Evolutionary conservation across 1,140 invertebrate species (phyloP), one percentile per base, ranked within the genome.

Genomic region (Heterodera schachtii): DNA sequence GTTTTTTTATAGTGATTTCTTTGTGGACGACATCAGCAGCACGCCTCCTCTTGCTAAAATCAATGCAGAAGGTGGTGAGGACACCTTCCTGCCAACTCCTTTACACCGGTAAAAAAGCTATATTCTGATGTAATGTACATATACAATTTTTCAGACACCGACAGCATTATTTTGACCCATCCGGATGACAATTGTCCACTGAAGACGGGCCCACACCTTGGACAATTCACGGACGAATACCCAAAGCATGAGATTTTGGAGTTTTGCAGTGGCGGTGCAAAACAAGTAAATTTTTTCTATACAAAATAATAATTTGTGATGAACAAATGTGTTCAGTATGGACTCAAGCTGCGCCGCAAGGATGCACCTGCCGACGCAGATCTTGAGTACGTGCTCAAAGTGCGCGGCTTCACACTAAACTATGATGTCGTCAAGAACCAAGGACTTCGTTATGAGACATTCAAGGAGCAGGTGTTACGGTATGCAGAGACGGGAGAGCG

Each of bases 341-440:
- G n/a, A 1, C 3, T 73, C 7, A 41, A 73, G 21, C 21, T 73
- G 5, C 6, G 16, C 7, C n/a, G 21, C 6, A 41, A 41, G 16
- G 8, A 31, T 73, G 71, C 11, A 19, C 13, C 11, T 70, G 11
- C 46, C n/a, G 71, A 31, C 19, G 6, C 16, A 21, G n/a, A 73
- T 19, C 16, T 6, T n/a, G 71, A 73, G 8, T 73, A 73, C 52
- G 21, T 73, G 46, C 52, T 73, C 19, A 73, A 73, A 7, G 71
- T 73, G 0, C 19, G 71, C 46, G 71, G 31, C 0, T 0, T 31
- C 0, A 31, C 31, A 1, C 31, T 31, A 1, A 31, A 31, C 31
- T 31, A 31, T 19, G 2, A 73, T 31, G 16, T 43, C 44, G 3
- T 19, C 19, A 2, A 21, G 5, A 3, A 73, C 49, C 3, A 21